Evolutionary conservation across 2,113 vertebrate genomes (phyloP), one percentile per base, ranked within the genome.

Genomic region (Alosa alosa): DNA sequence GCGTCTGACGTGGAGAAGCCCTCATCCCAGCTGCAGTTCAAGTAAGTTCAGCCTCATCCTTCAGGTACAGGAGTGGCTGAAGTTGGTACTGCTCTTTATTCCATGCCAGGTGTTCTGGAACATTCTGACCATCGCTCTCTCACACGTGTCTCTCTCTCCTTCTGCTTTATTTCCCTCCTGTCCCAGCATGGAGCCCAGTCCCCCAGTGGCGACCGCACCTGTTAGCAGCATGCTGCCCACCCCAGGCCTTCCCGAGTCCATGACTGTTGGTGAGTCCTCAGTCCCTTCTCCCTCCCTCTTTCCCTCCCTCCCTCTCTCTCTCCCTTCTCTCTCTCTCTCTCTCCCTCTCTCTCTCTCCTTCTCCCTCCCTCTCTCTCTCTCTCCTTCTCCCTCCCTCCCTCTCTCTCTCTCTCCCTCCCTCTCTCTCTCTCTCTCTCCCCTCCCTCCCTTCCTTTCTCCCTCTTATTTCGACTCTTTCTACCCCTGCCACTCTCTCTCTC

Each of bases 201-300:
- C 96, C 82, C 91, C 95, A 22, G 81, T 84, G 31, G 95, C 92
- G 81, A 88, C 89, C 82, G 92, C 93, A 45, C 86, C 95, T 1
- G 91, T 96, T 83, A 94, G 88, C 89, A 93, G 47, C 82, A 84
- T 91, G 47, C 89, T 97, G 90, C 95, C 96, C 83, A 91, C 96
- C 83, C 87, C 96, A 68, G 92, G 92, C 1, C 93, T 97, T 86
- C 96, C 97, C 2, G 98, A 99, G 91, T 96, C 97, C 36, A 99
- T 99, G 98, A 99, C 97, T 57, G 93, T 97, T 81, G 96, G 98
- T 99, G 93, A 97, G 98, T 97, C 88, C 44, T 36, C 72, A 78
- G 10, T 75, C 9, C 25, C 9, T 13, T 25, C n/a, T 64, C 22
- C 11, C 7, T 64, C 60, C 25, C 7, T 64, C 60, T 9, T 31